Base-by-base conservation (phyloP, 1,140 invertebrate species). In the Goniozus legneri region DNA sequence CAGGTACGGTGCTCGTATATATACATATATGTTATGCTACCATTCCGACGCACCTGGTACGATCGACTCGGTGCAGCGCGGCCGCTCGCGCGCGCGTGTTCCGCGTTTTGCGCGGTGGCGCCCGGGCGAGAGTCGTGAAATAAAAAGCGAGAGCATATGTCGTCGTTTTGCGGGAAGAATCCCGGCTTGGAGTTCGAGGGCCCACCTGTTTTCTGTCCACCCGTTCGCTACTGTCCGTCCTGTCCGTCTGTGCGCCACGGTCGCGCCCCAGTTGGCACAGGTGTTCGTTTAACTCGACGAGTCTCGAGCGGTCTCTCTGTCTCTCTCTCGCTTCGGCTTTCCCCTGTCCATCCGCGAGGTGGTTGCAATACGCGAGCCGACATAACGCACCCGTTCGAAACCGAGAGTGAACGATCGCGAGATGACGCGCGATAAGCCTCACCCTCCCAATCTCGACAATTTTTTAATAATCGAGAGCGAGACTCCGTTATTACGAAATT, bases 211-310 rank as follows among this genome's bases (percentile, higher is more conserved):
- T 67, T 62, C 64, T 62, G 64, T 61, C 55, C 61, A 44, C 24
- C 45, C 51, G 51, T 50, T 47, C 51, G 54, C 50, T n/a, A n/a
- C 38, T 36, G 16, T 56, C 51, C 51, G 57, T 61, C 55, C 53
- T 27, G 40, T 33, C 21, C 42, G 33, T 20, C 35, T n/a, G 18
- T 15, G 41, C 44, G 53, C 37, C 52, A 57, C 51, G 56, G 61
- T 65, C 59, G 61, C 51, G 64, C 64, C 56, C 64, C 64, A 67
- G 64, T 67, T 67, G 63, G 64, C 64, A 67, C 64, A 67, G 64
- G 60, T 67, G 64, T 67, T 67, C 56, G 41, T 52, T 54, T 47
- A 40, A 55, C 61, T 60, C 48, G 45, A 31, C 51, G 38, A 34
- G 47, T 24, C 21, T 44, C 33, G 47, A 22, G 24, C 33, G 21